These are phyloP conservation scores for Carassius auratus DNA, from an alignment of 2,113 vertebrate genomes.

Conservation along the genomic window DNA sequence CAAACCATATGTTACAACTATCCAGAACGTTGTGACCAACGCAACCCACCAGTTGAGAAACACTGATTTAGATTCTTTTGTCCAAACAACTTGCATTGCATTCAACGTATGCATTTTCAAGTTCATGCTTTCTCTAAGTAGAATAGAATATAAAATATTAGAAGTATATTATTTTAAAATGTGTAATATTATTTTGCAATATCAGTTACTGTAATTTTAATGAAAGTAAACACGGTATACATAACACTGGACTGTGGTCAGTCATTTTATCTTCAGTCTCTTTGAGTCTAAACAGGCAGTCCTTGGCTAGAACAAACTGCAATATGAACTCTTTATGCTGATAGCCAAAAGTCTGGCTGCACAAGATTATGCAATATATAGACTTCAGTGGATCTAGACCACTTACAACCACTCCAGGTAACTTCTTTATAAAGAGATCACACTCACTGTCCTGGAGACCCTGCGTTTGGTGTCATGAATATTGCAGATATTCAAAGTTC, in stretches of 20 bases:
- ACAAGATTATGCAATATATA: conserved; percentile 7
- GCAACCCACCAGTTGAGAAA: too few relatives aligned
- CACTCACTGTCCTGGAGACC: background rate
- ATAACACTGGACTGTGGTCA: background rate
- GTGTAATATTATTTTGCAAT: too few relatives aligned
- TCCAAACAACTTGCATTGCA: background rate
- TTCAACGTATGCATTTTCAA: background rate
- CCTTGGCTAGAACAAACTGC: background rate
- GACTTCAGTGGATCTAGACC: background rate
- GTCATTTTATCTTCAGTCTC: background rate
- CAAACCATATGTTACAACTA: too few relatives aligned
- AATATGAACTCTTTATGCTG: background rate
- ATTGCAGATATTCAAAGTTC: background rate
- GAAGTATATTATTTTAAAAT: too few relatives aligned
- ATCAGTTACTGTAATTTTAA: too few relatives aligned
- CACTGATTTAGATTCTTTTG: too few relatives aligned
- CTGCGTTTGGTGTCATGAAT: background rate
- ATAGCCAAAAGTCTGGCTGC: too few relatives aligned
- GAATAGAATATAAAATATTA: background rate
- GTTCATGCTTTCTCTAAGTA: background rate
- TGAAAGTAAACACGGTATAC: too few relatives aligned
- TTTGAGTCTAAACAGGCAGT: background rate
- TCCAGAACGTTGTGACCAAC: too few relatives aligned
- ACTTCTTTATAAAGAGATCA: background rate
- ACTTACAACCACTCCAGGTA: background rate